These are phyloP conservation scores for Brenthis daphne DNA, from an alignment of 2,888 invertebrate species.

Conservation along the genomic window DNA sequence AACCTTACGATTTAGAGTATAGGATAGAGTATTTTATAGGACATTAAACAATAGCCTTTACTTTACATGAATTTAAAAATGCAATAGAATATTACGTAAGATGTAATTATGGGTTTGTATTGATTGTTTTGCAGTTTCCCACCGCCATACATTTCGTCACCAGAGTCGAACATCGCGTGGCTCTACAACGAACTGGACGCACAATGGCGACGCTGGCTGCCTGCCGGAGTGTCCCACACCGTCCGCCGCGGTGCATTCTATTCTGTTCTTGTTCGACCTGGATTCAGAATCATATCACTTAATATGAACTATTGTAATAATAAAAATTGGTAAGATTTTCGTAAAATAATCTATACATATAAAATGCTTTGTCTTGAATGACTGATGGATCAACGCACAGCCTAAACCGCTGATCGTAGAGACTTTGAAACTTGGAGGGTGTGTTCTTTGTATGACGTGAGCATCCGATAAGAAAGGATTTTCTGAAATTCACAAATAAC, in stretches of 20 bases:
- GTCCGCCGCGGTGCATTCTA: constrained; percentile 95
- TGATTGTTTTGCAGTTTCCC: constrained; percentile 86
- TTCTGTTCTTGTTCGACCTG: constrained; percentile 93
- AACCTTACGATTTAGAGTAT: no score
- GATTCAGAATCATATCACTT: constrained; percentile 95
- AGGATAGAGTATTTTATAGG: no score
- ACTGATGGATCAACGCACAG: no score
- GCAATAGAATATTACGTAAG: background rate
- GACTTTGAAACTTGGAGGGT: no score
- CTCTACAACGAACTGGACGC: constrained; percentile 94
- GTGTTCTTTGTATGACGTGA: no score
- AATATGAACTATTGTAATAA: constrained; percentile 98
- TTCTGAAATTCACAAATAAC: no score
- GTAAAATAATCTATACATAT: no score
- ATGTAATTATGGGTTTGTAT: background rate
- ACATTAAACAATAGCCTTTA: no score
- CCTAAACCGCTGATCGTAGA: no score
- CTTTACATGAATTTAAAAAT: background rate
- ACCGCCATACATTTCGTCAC: constrained; percentile 90
- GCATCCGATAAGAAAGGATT: no score
- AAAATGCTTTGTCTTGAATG: no score
- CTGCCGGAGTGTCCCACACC: constrained; percentile 92
- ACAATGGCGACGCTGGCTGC: constrained; percentile 96
- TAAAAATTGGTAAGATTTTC: constrained; percentile 89
- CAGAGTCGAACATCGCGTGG: constrained; percentile 94